Percentiles rank a stretch among this genome's conserved stretches.
These are phyloP conservation scores for Notolepis coatsorum DNA, from an alignment of 2,797 vertebrate genomes.

Conservation along the genomic window DNA sequence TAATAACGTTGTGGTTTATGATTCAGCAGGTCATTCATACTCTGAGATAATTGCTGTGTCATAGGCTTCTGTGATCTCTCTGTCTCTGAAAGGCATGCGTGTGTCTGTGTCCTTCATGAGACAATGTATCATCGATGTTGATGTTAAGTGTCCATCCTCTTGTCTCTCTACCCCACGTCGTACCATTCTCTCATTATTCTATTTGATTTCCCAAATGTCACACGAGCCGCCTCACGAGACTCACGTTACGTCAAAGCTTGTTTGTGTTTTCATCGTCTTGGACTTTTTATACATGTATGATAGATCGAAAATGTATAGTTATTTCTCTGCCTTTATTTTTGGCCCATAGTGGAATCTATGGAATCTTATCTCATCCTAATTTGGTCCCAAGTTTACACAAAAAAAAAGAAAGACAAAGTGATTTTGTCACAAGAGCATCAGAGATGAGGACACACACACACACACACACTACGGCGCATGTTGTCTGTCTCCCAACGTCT, in stretches of 20 bases:
- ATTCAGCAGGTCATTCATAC: conserved; percentile 74
- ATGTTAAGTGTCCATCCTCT: conserved; percentile 70
- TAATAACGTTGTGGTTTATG: conserved; percentile 74
- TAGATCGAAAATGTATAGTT: conserved; percentile 18
- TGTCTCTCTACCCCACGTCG: conserved; percentile 27
- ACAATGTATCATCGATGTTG: conserved; percentile 49
- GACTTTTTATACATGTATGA: conserved; percentile 61
- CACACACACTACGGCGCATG: conserved; percentile 62
- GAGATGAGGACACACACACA: conserved; percentile 13
- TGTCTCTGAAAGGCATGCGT: conserved; percentile 37
- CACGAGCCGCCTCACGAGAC: conserved; percentile 54
- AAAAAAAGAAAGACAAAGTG: not conserved
- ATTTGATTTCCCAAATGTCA: conserved; percentile 53
- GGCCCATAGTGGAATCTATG: conserved; percentile 26
- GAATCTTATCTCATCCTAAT: conserved; percentile 26
- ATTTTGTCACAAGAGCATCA: conserved; percentile 8
- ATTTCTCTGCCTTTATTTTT: conserved; percentile 32
- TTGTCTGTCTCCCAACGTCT: conserved; percentile 70
- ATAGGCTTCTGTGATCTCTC: conserved; percentile 54
- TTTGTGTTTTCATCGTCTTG: conserved; percentile 57
- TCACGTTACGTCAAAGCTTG: conserved; percentile 55
- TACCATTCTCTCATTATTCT: conserved; percentile 23
- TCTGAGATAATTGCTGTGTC: conserved; percentile 59
- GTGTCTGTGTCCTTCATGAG: conserved; percentile 41
- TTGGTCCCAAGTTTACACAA: conserved; percentile 14